These are phyloP conservation scores for Lasiurus cinereus DNA, from an alignment of 2,113 vertebrate species.

Conservation along the genomic window DNA sequence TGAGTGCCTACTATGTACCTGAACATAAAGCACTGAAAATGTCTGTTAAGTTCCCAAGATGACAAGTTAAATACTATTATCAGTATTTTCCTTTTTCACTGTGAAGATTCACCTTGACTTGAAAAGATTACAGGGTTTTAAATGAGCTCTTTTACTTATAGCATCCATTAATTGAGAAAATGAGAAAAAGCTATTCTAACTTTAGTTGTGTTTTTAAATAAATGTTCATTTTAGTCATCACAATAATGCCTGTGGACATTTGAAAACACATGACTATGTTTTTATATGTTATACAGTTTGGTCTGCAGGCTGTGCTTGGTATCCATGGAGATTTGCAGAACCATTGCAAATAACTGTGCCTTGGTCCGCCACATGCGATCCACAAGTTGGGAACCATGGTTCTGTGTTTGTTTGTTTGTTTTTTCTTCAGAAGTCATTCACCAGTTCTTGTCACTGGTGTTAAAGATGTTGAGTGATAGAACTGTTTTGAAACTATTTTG, in stretches of 20 bases:
- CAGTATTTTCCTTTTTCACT: background rate
- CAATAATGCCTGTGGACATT: background rate
- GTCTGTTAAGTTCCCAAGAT: conserved; percentile 77
- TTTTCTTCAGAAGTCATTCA: background rate
- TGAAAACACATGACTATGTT: background rate
- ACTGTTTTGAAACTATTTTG: conserved; percentile 33
- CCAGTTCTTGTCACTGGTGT: background rate
- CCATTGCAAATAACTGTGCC: background rate
- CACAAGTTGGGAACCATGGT: background rate
- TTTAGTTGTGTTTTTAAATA: conserved; percentile 20
- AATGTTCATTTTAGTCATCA: conserved; percentile 44
- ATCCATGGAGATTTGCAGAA: background rate
- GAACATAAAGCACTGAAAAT: background rate
- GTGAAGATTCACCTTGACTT: background rate
- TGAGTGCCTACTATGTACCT: background rate
- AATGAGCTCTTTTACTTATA: conserved; percentile 11
- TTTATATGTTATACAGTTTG: background rate
- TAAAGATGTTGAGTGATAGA: background rate
- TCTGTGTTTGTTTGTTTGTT: background rate
- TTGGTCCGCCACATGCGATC: background rate
- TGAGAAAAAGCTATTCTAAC: background rate
- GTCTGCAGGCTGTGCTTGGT: background rate
- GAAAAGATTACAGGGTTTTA: conserved; percentile 22
- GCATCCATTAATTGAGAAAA: conserved; percentile 27
- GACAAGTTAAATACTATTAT: conserved; percentile 77